Conservation (phyloP, 2,113 vertebrate genomes). For the Mesitornis unicolor region DNA sequence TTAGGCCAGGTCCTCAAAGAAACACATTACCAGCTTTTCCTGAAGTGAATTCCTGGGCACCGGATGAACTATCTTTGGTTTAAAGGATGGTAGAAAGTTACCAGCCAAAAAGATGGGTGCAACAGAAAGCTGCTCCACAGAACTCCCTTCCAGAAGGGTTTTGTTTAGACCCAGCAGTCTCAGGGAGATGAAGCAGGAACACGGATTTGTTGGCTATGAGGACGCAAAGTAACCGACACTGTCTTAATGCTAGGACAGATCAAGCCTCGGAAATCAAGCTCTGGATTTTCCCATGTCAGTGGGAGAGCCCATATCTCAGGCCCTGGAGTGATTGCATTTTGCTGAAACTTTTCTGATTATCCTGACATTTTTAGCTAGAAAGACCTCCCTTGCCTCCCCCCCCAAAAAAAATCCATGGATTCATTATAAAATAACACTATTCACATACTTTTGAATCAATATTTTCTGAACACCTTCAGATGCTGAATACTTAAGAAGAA, state of each 20-base stretch:
- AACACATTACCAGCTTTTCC: background rate
- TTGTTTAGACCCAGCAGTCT: background rate
- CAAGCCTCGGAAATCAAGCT: slow-evolving; percentile 9
- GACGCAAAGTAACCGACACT: background rate
- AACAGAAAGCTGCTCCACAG: background rate
- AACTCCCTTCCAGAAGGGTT: background rate
- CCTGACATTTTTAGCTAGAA: slow-evolving; percentile 20
- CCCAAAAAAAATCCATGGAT: background rate
- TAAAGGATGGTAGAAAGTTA: background rate
- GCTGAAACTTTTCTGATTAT: slow-evolving; percentile 18
- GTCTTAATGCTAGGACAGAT: background rate
- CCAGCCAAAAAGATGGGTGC: background rate
- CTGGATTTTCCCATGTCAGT: background rate
- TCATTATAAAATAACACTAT: slow-evolving; percentile 64
- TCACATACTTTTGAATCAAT: slow-evolving; percentile 65
- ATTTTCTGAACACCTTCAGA: slow-evolving; percentile 71
- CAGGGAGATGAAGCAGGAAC: background rate
- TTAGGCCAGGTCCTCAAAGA: background rate
- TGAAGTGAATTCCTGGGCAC: background rate
- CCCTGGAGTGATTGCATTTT: background rate
- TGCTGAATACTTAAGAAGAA: slow-evolving; percentile 71
- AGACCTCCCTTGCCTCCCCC: background rate
- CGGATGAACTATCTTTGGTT: slow-evolving; percentile 56
- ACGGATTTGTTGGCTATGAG: background rate
- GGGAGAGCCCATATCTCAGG: background rate